Conservation (phyloP, 2,888 invertebrate species). For the Drosophila dives region DNA sequence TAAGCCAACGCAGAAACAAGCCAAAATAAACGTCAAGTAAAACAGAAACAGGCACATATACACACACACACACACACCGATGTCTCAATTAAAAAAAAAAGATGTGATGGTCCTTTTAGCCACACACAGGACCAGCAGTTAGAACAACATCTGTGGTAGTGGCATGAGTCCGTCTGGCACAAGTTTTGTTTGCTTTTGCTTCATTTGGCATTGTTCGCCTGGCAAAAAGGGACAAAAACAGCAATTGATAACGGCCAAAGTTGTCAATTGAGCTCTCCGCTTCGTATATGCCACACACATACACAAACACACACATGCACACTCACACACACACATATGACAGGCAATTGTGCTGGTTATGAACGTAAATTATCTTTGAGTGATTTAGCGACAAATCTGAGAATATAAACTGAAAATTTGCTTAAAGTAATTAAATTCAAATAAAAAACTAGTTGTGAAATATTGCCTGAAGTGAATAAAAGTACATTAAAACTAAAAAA, state of each 20-base stretch:
- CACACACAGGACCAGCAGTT: constrained; percentile 18
- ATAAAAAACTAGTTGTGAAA: not conserved
- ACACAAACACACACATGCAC: not conserved
- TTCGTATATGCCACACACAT: constrained; percentile 2
- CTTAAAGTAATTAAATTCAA: not conserved
- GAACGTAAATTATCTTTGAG: constrained; percentile 2
- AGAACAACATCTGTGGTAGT: constrained; percentile 23
- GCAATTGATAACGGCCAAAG: constrained; percentile 47
- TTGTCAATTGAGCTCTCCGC: constrained; percentile 35
- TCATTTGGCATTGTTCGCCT: constrained; percentile 68
- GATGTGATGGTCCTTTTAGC: constrained; percentile 63
- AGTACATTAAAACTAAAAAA: not conserved
- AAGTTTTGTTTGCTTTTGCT: constrained; percentile 76
- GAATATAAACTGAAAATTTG: not conserved
- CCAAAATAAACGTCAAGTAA: constrained; percentile 47
- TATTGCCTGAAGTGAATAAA: not conserved
- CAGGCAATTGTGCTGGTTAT: constrained; percentile 24
- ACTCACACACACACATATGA: not conserved
- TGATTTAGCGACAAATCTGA: not conserved
- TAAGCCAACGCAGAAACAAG: constrained; percentile 29
- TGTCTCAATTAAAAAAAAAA: constrained; percentile 74
- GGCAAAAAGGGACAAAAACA: constrained; percentile 52
- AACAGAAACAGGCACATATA: constrained; percentile 36
- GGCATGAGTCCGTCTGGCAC: constrained; percentile 54
- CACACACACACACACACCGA: constrained; percentile 55